These are phyloP conservation scores for Azemiops feae DNA, from an alignment of 2,113 vertebrate species.

Conservation along the genomic window DNA sequence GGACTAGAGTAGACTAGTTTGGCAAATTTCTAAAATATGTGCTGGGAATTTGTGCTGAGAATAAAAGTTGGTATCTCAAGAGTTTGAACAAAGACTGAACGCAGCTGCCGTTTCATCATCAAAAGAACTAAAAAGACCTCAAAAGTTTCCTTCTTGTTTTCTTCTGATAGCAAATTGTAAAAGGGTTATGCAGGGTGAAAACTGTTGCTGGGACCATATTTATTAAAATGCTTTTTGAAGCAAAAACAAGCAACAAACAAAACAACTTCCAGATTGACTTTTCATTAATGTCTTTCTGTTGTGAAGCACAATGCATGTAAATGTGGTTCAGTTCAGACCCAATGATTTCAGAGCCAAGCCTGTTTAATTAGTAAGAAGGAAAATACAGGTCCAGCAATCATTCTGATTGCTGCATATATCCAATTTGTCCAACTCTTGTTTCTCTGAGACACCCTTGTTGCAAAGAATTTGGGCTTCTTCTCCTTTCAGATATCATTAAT, in stretches of 20 bases:
- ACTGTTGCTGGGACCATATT: slow-evolving; percentile 10
- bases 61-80: slow-evolving; percentile 27
- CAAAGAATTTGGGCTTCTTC: not conserved
- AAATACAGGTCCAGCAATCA: slow-evolving; percentile 25
- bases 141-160: slow-evolving; percentile 40
- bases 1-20: slow-evolving; percentile 23
- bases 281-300: slow-evolving; percentile 36
- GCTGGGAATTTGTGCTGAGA: slow-evolving; percentile 39
- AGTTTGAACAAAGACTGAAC: slow-evolving; percentile 27
- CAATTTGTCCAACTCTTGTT: not conserved
- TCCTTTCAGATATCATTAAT: not conserved
- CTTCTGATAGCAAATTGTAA: not conserved
- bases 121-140: slow-evolving; percentile 39
- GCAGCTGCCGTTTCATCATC: slow-evolving; percentile 28
- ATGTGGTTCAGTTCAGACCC: not conserved
- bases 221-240: slow-evolving; percentile 12
- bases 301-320: not conserved
- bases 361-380: not conserved
- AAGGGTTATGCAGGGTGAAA: not conserved
- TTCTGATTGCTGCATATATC: not conserved
- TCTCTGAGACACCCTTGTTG: not conserved
- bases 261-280: slow-evolving; percentile 18
- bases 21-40: slow-evolving; percentile 26
- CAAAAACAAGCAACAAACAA: slow-evolving; percentile 22
- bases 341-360: not conserved